Percentiles rank a stretch among this genome's conserved stretches.
These are phyloP conservation scores for Tiliacea aurago DNA, from an alignment of 2,888 invertebrate species.

Conservation along the genomic window DNA sequence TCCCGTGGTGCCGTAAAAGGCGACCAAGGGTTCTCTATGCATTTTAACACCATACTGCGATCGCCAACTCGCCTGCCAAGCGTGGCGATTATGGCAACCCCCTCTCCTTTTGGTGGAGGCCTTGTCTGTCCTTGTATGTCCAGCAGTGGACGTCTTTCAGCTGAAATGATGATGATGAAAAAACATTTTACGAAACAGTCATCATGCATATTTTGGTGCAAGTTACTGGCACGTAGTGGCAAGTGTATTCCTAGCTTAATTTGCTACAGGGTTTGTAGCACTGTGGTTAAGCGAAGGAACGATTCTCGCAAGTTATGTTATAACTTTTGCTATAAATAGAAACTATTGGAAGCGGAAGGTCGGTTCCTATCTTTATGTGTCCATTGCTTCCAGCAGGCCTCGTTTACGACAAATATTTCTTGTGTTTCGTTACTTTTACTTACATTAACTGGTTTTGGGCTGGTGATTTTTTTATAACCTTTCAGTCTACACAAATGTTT, in stretches of 20 bases:
- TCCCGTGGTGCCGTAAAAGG: no score
- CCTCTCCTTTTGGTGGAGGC: no score
- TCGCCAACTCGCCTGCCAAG: no score
- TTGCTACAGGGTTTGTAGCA: constrained; percentile 61
- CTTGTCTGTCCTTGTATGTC: no score
- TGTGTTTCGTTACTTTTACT: constrained; percentile 15
- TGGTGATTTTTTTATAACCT: background rate
- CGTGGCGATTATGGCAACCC: no score
- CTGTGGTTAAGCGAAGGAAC: constrained; percentile 56
- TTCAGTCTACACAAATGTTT: background rate
- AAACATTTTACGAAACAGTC: no score
- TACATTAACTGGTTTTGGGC: constrained; percentile 22
- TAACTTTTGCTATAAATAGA: constrained; percentile 58
- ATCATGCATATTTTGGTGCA: background rate
- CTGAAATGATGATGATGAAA: no score
- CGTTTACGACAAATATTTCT: constrained; percentile 40
- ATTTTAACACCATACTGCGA: no score
- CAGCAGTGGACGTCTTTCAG: no score
- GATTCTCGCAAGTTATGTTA: constrained; percentile 57
- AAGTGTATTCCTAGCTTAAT: background rate
- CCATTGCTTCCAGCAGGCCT: constrained; percentile 45
- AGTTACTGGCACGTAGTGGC: background rate
- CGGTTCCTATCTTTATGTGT: constrained; percentile 38
- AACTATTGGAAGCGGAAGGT: constrained; percentile 40
- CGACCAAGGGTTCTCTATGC: no score